Evolutionary conservation across 2,797 vertebrate genomes (phyloP).

Genomic region (Euthynnus affinis): DNA sequence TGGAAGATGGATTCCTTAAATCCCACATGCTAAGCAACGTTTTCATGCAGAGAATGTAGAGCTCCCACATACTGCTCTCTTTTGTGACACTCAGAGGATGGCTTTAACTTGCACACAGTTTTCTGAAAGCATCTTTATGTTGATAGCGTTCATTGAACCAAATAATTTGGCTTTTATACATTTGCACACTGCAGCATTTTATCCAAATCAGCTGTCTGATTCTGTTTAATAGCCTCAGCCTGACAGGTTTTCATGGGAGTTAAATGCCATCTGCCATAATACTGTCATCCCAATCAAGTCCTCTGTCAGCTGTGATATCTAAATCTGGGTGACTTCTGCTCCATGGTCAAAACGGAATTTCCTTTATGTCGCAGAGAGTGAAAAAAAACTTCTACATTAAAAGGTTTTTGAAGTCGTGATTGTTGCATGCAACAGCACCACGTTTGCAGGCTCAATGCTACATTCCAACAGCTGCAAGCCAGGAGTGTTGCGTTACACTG

Average conservation of each 20-base stretch:
- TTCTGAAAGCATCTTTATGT: slow-evolving; percentile 14
- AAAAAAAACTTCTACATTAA: slow-evolving; percentile 8
- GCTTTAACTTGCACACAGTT: slow-evolving; percentile 14
- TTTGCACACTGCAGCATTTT: slow-evolving; percentile 43
- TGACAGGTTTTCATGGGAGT: slow-evolving; percentile 56
- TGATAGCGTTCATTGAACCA: slow-evolving; percentile 16
- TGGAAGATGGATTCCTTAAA: slow-evolving; percentile 51
- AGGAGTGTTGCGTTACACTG: slow-evolving; percentile 56
- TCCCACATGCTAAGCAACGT: slow-evolving; percentile 33
- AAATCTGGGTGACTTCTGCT: slow-evolving; percentile 61
- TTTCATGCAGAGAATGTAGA: slow-evolving; percentile 49
- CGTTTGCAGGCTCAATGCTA: slow-evolving; percentile 52
- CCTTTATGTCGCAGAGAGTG: slow-evolving; percentile 27
- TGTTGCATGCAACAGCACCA: slow-evolving; percentile 20
- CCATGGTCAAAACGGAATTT: slow-evolving; percentile 51
- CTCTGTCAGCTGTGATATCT: slow-evolving; percentile 66
- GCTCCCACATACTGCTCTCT: slow-evolving; percentile 28
- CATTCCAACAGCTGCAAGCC: slow-evolving; percentile 61
- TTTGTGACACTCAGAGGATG: slow-evolving; percentile 15
- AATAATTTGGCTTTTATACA: slow-evolving; percentile 29
- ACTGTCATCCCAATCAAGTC: slow-evolving; percentile 56
- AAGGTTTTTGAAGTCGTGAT: slow-evolving; percentile 21
- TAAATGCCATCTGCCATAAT: slow-evolving; percentile 67
- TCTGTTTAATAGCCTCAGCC: slow-evolving; percentile 37
- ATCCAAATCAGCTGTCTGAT: slow-evolving; percentile 55